Evolutionary conservation across 2,797 vertebrate genomes (phyloP).

Genomic region (Poecilia velifera): DNA sequence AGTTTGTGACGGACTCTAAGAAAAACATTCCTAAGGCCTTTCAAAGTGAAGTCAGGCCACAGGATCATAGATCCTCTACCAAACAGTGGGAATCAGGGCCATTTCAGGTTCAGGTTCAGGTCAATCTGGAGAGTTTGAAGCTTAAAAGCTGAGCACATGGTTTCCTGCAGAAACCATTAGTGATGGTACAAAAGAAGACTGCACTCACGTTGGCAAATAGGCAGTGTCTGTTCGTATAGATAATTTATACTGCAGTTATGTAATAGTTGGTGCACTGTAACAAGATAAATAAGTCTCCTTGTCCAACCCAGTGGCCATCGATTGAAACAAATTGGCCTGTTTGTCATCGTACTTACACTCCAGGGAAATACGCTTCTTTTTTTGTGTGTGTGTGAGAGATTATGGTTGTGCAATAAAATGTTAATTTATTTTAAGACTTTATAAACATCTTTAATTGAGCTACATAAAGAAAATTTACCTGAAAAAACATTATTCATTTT

Average conservation of each 20-base stretch:
- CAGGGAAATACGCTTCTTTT: neutral
- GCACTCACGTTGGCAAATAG: neutral
- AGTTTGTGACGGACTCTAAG: neutral
- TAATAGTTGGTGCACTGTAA: neutral
- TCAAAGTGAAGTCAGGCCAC: neutral
- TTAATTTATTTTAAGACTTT: neutral
- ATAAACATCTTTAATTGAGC: neutral
- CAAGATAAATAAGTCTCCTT: neutral
- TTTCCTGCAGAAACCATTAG: neutral
- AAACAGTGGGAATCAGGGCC: neutral
- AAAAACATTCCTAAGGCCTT: neutral
- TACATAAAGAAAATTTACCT: neutral
- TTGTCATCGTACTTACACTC: neutral
- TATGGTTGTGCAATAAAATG: neutral
- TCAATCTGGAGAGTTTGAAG: neutral
- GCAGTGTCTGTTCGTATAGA: neutral
- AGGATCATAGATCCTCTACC: neutral
- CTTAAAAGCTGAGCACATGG: neutral
- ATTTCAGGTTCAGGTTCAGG: neutral
- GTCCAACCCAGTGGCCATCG: neutral
- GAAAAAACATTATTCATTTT: neutral
- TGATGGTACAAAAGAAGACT: neutral
- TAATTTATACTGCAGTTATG: neutral
- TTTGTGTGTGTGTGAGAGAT: neutral
- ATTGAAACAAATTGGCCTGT: neutral